phyloP scores from a whole-genome alignment of 37 sponge, comb jelly and placozoan species.

The Halichondria panicea region DNA sequence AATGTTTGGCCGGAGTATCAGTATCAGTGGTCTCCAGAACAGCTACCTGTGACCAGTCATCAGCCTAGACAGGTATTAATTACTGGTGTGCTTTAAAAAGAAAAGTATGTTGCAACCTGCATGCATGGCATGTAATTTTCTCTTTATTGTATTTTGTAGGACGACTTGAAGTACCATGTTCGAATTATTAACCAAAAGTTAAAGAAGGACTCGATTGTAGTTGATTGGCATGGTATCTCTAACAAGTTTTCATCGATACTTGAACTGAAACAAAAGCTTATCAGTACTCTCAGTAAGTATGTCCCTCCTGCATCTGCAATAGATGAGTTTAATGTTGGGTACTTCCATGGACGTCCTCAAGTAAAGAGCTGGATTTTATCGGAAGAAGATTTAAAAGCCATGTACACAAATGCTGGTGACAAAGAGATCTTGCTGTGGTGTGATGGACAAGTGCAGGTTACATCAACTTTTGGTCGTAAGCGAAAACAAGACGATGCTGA shows the following conservation, averaged over 20 bases:
- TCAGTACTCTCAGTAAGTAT: neutral
- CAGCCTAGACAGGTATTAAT: too few species aligned
- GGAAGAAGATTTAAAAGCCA: constrained; percentile 13
- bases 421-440: constrained; percentile 23
- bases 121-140: too few species aligned
- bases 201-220: constrained; percentile 2
- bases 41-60: too few species aligned
- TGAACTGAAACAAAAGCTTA: constrained; percentile 18
- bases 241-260: constrained; percentile 1
- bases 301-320: constrained; percentile 4
- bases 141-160: too few species aligned
- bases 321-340: constrained; percentile 20
- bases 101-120: too few species aligned
- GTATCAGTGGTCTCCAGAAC: too few species aligned
- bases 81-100: too few species aligned
- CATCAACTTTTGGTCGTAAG: neutral
- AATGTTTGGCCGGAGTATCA: too few species aligned
- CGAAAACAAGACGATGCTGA: neutral
- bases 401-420: constrained; percentile 7
- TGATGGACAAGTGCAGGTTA: neutral
- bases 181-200: constrained; percentile 13
- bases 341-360: constrained; percentile 13
- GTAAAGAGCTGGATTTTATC: constrained; percentile 17
- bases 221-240: constrained; percentile 7
- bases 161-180: constrained; percentile 12